Evolutionary conservation across 2,888 invertebrate species (phyloP).

Genomic region (Ferdinandea cuprea): DNA sequence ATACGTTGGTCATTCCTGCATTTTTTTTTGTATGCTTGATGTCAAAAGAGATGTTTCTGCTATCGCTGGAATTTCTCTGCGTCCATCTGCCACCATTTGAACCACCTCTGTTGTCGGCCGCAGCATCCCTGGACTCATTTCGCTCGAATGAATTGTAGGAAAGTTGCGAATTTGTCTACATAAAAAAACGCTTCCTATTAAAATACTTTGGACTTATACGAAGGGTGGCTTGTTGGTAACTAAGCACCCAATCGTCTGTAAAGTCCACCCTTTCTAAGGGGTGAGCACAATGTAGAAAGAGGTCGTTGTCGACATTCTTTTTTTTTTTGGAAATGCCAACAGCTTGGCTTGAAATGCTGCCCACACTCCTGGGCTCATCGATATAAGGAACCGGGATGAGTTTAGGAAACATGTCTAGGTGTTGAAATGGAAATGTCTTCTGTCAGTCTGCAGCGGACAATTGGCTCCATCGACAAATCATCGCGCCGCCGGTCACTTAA

Average conservation of each 20-base stretch:
- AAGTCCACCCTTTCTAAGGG: not conserved
- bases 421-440: no score
- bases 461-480: no score
- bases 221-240: not conserved
- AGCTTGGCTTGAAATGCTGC: not conserved
- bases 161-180: slow-evolving; percentile 19
- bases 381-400: not conserved
- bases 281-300: not conserved
- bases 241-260: slow-evolving; percentile 34
- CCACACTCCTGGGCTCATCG: no score
- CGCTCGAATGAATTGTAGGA: slow-evolving; percentile 11
- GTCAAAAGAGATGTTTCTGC: slow-evolving; percentile 13
- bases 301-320: slow-evolving; percentile 4
- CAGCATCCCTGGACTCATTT: slow-evolving; percentile 26
- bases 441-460: no score
- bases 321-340: not conserved
- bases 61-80: not conserved
- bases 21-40: slow-evolving; percentile 2
- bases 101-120: slow-evolving; percentile 14
- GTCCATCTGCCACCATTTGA: not conserved
- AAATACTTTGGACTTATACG: slow-evolving; percentile 2
- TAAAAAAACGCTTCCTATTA: not conserved
- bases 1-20: slow-evolving; percentile 18
- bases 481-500: no score
- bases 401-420: not conserved